A percentile compares a stretch with the other conserved stretches of the same genome.
Conservation (phyloP, 1,140 invertebrate species). For the Atta colombica region DNA sequence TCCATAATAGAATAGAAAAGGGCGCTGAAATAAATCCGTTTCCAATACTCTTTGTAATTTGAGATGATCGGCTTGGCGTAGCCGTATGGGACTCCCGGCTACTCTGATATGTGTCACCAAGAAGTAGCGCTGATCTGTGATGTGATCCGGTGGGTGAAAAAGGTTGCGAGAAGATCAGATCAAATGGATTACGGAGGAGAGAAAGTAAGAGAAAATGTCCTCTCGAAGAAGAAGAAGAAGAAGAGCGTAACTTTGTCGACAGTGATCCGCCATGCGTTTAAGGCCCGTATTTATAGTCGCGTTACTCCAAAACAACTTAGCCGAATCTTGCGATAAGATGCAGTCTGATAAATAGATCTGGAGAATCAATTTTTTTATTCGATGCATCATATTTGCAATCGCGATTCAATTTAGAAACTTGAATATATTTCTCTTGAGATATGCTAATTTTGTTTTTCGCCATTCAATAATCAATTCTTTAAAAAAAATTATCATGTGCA, state of each 20-base stretch:
- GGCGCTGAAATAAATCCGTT: conserved; percentile 81
- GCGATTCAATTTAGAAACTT: neutral
- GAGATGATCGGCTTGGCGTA: conserved; percentile 81
- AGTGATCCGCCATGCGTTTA: conserved; percentile 39
- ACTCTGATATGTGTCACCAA: conserved; percentile 73
- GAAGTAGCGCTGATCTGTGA: conserved; percentile 71
- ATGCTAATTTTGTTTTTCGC: neutral
- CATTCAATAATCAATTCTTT: neutral
- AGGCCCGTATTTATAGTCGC: conserved; percentile 17
- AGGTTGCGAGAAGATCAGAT: conserved; percentile 67
- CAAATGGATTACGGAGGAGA: conserved; percentile 69
- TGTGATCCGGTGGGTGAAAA: conserved; percentile 72
- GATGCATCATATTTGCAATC: neutral
- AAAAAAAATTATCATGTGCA: neutral
- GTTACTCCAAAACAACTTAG: neutral
- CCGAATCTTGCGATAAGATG: neutral
- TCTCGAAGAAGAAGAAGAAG: conserved; percentile 2
- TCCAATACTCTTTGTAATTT: conserved; percentile 84
- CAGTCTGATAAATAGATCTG: neutral
- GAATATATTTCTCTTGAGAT: neutral
- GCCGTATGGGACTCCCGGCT: conserved; percentile 66
- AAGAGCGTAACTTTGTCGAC: conserved; percentile 44
- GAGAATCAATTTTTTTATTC: neutral
- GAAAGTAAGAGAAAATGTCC: conserved; percentile 51
- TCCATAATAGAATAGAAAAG: conserved; percentile 74